Base-by-base conservation (phyloP, 2,797 vertebrate genomes). In the Rhabdophis nuchalis region DNA sequence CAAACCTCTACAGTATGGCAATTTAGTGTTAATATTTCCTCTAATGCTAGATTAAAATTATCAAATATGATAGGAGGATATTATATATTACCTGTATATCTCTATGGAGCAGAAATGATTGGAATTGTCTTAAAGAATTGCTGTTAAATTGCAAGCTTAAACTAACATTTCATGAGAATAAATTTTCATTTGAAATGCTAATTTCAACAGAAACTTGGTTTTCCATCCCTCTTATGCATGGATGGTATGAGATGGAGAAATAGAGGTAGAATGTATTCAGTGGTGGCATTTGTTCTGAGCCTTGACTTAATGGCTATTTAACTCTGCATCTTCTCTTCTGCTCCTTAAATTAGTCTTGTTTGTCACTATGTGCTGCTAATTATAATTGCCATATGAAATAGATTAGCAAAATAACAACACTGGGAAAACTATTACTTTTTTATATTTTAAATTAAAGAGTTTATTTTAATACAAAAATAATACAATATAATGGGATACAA, bases 1-100 rank as follows among this genome's bases (percentile, higher is more conserved):
- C 98, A 99, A 92, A 98, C 98, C 0, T 98, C 98, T 57, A 98
- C 98, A 95, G 99, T 99, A 98, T 95, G 94, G 53, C 92, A 95
- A 94, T 82, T 93, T 29, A 91, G n/a, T 87, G 85, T 94, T 93
- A 52, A 8, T 93, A 3, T 93, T 95, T 94, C 72, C 61, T 20
- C 13, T 91, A 46, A 82, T 9, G 72, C 46, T 82, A 87, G 11
- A n/a, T 87, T 87, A 64, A 91, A 91, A 50, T 72, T 23, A 46
- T 72, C 27, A 86, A 9, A 86, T 41, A 54, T 29, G 20, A 29
- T 72, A 46, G 10, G 5, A 68, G 23, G 6, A 23, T 25, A 85
- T 32, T 23, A 52, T 92, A 85, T 16, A 88, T 88, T 36, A 90
- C 52, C 5, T 23, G 25, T 36, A 87, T 4, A 41, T 64, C 16